phyloP scores from a whole-genome alignment of 2,888 invertebrate genomes.

The Lithophane socia region DNA sequence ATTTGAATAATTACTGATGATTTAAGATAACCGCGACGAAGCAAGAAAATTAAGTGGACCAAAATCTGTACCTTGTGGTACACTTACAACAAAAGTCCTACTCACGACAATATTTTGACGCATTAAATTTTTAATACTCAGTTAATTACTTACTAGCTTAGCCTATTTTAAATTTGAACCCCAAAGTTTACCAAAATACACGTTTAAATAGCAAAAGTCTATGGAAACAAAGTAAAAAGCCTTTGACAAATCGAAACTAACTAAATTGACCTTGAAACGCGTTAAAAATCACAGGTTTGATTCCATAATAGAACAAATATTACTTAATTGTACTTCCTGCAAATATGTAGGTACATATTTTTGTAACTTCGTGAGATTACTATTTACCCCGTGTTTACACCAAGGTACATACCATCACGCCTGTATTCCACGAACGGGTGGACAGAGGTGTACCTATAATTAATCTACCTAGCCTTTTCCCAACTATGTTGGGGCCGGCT shows the following conservation, averaged over 20 bases:
- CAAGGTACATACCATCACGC: no score
- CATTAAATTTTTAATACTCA: neutral
- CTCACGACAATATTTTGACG: neutral
- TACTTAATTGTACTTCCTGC: neutral
- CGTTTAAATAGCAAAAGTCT: neutral
- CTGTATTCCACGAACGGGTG: no score
- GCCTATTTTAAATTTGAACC: neutral
- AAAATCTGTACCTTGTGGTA: neutral
- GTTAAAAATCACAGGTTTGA: neutral
- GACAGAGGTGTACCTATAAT: no score
- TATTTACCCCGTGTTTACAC: neutral
- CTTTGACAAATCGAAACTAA: constrained; percentile 1
- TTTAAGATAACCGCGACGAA: no score
- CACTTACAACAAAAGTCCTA: neutral
- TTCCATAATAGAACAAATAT: neutral
- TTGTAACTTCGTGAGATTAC: neutral
- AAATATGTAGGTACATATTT: neutral
- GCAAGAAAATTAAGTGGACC: neutral
- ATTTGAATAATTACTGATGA: neutral
- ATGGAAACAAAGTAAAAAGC: neutral
- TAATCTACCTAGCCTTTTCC: no score
- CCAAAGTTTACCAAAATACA: no score
- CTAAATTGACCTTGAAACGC: neutral
- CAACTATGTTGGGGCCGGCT: no score
- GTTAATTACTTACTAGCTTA: neutral